Conservation (phyloP, 2,888 invertebrate species). For the Drosophila helvetica region DNA sequence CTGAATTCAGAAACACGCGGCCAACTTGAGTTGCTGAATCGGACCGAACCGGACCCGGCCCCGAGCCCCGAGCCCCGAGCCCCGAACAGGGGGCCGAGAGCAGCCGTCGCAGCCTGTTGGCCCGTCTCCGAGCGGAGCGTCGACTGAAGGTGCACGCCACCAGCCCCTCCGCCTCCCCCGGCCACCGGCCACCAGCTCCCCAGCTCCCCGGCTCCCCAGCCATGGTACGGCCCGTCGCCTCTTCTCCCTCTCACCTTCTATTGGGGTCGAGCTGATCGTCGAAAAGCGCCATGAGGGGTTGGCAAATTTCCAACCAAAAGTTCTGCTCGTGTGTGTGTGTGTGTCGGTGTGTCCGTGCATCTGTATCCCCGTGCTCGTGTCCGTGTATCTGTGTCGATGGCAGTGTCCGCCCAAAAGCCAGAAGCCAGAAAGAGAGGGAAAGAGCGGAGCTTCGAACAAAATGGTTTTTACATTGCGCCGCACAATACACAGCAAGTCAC, state of each 20-base stretch:
- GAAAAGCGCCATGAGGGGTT: constrained; percentile 72
- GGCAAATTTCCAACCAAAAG: constrained; percentile 73
- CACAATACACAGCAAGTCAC: constrained; percentile 3
- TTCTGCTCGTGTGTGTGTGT: constrained; percentile 46
- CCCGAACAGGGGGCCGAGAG: constrained; percentile 72
- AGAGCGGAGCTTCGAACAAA: constrained; percentile 68
- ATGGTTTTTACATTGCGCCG: constrained; percentile 34
- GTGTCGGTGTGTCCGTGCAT: constrained; percentile 7
- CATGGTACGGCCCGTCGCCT: not conserved
- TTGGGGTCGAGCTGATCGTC: constrained; percentile 73
- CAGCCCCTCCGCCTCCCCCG: constrained; percentile 16
- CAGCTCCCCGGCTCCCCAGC: not conserved
- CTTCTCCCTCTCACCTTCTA: constrained; percentile 31
- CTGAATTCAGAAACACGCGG: constrained; percentile 78
- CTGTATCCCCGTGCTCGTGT: constrained; percentile 2
- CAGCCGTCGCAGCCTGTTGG: constrained; percentile 77
- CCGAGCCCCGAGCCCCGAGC: constrained; percentile 62
- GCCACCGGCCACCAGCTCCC: not conserved
- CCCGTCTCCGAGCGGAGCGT: constrained; percentile 43
- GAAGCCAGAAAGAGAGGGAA: constrained; percentile 10
- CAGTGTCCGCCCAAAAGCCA: constrained; percentile 9
- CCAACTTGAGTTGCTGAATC: constrained; percentile 76
- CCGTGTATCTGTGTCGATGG: not conserved
- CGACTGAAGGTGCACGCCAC: constrained; percentile 51
- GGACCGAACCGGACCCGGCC: not conserved